Base-by-base conservation (phyloP, 2,888 invertebrate genomes). In the Ornithoptera alexandrae region DNA sequence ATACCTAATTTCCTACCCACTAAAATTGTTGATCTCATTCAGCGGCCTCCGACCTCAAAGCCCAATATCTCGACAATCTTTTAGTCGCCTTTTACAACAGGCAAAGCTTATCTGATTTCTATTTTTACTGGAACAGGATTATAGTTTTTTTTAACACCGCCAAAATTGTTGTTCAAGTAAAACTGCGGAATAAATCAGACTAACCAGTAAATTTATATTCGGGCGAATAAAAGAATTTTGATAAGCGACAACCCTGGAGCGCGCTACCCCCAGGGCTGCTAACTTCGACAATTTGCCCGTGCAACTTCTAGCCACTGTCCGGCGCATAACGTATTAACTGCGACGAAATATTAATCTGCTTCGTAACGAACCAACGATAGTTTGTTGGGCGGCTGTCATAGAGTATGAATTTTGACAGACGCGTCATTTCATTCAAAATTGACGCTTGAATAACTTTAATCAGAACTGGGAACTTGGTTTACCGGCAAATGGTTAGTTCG, bases 341-440 rank as follows among this genome's bases (percentile, higher is more conserved):
- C 83, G 79, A 79, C 90, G 89, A 90, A 92, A 91, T 92, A 92
- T 92, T 92, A 90, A 92, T 92, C 86, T 82, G 73, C 76, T 77
- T 79, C 77, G 85, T 91, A 90, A 91, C 89, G 88, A 90, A 87
- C 79, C 79, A 76, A 74, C 81, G 80, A 87, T 88, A 89, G 89
- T 88, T 88, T 78, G 83, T 76, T 72, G 77, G 82, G 75, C 80
- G 77, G 75, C 72, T 73, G 78, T 72, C 85, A 84, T 75, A 84
- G 87, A 86, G 72, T 79, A 82, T 74, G 62, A 63, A 71, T 67
- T 30, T 61, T 70, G 64, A 70, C 53, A 81, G 84, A 84, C 39
- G 71, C 24, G 80, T 74, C 76, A 75, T 24, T 53, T 62, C 61
- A 65, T 66, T 58, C 22, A 60, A 53, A 46, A 67, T 70, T 67